A percentile compares a stretch with the other conserved stretches of the same genome.
Conservation (phyloP, 2,113 vertebrate genomes). For the Nestor notabilis region DNA sequence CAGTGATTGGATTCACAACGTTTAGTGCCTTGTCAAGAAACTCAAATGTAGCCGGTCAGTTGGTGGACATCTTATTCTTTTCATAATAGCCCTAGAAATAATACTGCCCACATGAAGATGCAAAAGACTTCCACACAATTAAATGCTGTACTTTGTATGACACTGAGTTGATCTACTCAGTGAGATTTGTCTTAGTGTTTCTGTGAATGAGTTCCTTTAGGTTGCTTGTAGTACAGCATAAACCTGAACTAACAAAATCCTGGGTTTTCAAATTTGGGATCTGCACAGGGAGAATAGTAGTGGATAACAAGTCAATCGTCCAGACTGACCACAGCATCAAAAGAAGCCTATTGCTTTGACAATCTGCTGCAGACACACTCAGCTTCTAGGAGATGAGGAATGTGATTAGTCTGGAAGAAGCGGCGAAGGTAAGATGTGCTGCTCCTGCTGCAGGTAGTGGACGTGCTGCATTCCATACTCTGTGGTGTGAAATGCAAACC, state of each 20-base stretch:
- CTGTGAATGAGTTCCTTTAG: background rate
- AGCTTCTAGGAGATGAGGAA: background rate
- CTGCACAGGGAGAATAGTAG: background rate
- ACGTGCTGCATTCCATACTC: background rate
- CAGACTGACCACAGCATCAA: background rate
- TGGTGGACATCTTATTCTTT: background rate
- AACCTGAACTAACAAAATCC: background rate
- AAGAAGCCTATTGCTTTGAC: constrained; percentile 40
- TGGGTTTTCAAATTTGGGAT: background rate
- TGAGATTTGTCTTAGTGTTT: background rate
- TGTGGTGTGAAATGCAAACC: background rate
- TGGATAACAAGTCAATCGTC: background rate
- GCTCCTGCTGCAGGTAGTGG: background rate
- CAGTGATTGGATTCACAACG: constrained; percentile 54
- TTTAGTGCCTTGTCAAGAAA: constrained; percentile 71
- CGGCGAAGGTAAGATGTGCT: background rate
- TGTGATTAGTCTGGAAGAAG: background rate
- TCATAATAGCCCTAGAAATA: background rate
- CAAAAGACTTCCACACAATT: background rate
- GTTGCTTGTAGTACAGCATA: background rate
- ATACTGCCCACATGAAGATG: background rate
- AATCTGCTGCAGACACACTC: constrained; percentile 6
- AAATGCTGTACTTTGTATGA: background rate
- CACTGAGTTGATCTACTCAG: background rate
- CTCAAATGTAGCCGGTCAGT: constrained; percentile 4